A percentile compares a stretch with the other conserved stretches of the same genome.
These are phyloP conservation scores for Diplazon laetatorius DNA, from an alignment of 2,888 invertebrate genomes.

Conservation along the genomic window DNA sequence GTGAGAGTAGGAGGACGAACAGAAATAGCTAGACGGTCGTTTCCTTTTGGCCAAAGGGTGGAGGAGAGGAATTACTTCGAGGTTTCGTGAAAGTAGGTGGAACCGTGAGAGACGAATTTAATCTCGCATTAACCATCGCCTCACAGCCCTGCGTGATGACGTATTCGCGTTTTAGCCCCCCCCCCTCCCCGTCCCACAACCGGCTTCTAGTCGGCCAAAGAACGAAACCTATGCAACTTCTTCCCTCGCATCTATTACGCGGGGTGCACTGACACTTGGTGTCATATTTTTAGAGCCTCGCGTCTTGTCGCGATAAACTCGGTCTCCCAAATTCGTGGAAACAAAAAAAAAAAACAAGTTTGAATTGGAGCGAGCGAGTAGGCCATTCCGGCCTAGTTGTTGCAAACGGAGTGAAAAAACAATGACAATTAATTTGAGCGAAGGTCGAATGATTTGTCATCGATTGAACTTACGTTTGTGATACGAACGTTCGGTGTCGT, in stretches of 20 bases:
- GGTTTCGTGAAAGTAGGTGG: constrained; percentile 62
- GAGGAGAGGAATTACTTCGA: constrained; percentile 53
- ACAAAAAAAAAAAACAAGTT: constrained; percentile 35
- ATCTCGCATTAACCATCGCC: constrained; percentile 52
- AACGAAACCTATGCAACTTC: constrained; percentile 15
- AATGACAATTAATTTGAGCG: constrained; percentile 13
- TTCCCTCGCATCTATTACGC: constrained; percentile 31
- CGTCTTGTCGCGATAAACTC: constrained; percentile 1
- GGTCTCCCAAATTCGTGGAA: not conserved
- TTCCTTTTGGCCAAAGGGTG: constrained; percentile 60
- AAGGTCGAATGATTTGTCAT: constrained; percentile 29
- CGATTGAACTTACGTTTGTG: constrained; percentile 83
- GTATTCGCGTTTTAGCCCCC: constrained; percentile 17
- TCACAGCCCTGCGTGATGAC: not conserved
- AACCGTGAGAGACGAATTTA: constrained; percentile 60
- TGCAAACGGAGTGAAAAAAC: not conserved
- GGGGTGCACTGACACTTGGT: constrained; percentile 60
- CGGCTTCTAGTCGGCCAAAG: constrained; percentile 36
- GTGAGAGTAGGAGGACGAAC: constrained; percentile 62
- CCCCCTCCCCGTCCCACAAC: too few species aligned
- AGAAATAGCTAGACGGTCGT: constrained; percentile 64
- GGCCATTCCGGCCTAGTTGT: constrained; percentile 35
- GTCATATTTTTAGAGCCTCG: constrained; percentile 65
- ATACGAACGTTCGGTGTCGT: constrained; percentile 84
- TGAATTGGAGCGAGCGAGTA: constrained; percentile 58